Evolutionary conservation across 2,888 invertebrate genomes (phyloP).

Genomic region (Ichneumoninae sp.): DNA sequence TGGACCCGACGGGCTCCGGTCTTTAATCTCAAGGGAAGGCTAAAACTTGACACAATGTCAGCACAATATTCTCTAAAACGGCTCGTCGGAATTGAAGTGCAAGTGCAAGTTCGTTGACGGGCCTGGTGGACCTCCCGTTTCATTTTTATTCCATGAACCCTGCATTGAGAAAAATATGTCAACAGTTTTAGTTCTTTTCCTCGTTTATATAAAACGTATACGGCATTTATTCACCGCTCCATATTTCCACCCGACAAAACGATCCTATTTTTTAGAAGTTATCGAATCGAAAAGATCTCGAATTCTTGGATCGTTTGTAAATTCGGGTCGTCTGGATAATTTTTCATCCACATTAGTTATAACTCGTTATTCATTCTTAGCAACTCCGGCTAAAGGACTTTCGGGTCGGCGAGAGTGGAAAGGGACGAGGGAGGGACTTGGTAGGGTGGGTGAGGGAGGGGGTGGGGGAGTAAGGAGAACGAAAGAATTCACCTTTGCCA

Average conservation of each 20-base stretch:
- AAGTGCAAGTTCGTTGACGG: background rate
- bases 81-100: too few species aligned
- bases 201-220: background rate
- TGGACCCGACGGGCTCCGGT: background rate
- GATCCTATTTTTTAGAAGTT: background rate
- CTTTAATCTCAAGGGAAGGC: background rate
- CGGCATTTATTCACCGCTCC: background rate
- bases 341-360: constrained; percentile 45
- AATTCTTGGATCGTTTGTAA: constrained; percentile 18
- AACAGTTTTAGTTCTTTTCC: background rate
- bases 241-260: background rate
- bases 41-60: background rate
- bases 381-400: constrained; percentile 46
- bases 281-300: constrained; percentile 25
- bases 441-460: background rate
- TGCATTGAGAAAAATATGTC: background rate
- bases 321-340: constrained; percentile 23
- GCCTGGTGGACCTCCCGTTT: background rate
- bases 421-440: background rate
- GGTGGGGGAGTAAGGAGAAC: background rate
- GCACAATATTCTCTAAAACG: background rate
- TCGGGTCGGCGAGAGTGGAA: constrained; percentile 2
- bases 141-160: background rate
- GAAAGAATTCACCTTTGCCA: constrained; percentile 57
- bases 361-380: constrained; percentile 58